These are phyloP conservation scores for Polydrusus tereticollis DNA, from an alignment of 2,888 invertebrate genomes.

Conservation along the genomic window DNA sequence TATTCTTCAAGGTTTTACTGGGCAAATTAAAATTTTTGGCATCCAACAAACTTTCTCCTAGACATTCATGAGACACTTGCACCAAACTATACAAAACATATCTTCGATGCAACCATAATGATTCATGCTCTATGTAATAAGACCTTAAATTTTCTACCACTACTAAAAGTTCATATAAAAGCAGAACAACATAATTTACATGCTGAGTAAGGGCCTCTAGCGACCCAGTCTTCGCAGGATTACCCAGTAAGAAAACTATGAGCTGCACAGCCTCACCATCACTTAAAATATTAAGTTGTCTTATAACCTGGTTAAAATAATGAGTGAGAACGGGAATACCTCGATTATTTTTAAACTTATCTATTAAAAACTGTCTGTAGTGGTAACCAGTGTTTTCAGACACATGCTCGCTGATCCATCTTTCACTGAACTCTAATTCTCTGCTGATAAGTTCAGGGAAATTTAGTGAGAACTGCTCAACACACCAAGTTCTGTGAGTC, in stretches of 20 bases:
- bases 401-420: slow-evolving; percentile 79
- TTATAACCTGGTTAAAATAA: slow-evolving; percentile 54
- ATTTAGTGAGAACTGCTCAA: slow-evolving; percentile 63
- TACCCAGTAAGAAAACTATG: slow-evolving; percentile 57
- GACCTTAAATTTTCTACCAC: slow-evolving; percentile 70
- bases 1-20: not conserved
- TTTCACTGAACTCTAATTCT: slow-evolving; percentile 76
- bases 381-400: slow-evolving; percentile 88
- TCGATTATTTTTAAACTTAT: slow-evolving; percentile 57
- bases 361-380: slow-evolving; percentile 79
- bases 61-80: slow-evolving; percentile 67
- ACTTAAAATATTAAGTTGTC: slow-evolving; percentile 48
- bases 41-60: slow-evolving; percentile 62
- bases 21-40: slow-evolving; percentile 28
- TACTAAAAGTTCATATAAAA: slow-evolving; percentile 70
- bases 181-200: slow-evolving; percentile 62
- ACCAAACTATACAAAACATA: slow-evolving; percentile 72
- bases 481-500: slow-evolving; percentile 88
- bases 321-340: slow-evolving; percentile 42
- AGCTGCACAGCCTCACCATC: slow-evolving; percentile 53
- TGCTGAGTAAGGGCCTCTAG: slow-evolving; percentile 51
- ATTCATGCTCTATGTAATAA: slow-evolving; percentile 81
- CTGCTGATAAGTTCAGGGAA: slow-evolving; percentile 12
- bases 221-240: slow-evolving; percentile 47
- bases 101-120: slow-evolving; percentile 85